phyloP scores from a whole-genome alignment of 2,797 vertebrate species.

The Mus caroli region DNA sequence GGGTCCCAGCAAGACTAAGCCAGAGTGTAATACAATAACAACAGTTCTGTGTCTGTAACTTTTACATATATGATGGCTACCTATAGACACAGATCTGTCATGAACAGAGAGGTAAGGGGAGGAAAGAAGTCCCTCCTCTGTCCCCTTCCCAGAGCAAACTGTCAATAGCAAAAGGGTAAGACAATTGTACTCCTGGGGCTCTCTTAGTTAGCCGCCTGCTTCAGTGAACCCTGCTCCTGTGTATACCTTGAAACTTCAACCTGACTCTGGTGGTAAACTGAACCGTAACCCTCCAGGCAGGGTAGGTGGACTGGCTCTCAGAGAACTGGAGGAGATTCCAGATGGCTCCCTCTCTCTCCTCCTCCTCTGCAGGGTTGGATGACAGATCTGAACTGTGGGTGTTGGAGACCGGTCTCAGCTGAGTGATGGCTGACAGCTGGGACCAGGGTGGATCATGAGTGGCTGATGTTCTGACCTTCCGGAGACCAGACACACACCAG shows the following conservation, averaged over 20 bases:
- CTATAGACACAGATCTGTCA: background rate
- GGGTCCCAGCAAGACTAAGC: background rate
- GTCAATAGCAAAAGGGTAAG: background rate
- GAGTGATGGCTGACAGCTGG: constrained; percentile 44
- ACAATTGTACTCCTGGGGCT: background rate
- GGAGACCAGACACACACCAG: background rate
- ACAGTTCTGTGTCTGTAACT: background rate
- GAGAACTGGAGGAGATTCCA: background rate
- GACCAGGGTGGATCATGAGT: background rate
- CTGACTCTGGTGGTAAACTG: background rate
- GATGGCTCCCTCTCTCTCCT: background rate
- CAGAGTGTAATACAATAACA: background rate
- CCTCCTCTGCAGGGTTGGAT: background rate
- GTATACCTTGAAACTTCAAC: background rate
- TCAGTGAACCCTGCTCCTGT: background rate
- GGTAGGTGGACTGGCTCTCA: background rate
- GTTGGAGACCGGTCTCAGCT: background rate
- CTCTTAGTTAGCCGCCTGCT: background rate
- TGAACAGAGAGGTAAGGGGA: background rate
- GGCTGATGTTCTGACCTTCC: constrained; percentile 46
- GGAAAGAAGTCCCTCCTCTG: background rate
- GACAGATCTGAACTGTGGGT: constrained; percentile 13
- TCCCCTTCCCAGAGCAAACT: background rate
- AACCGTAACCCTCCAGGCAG: background rate
- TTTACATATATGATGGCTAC: background rate